Base-by-base conservation (phyloP, 92 coral and sea anemone species). In the Metridium senile region DNA sequence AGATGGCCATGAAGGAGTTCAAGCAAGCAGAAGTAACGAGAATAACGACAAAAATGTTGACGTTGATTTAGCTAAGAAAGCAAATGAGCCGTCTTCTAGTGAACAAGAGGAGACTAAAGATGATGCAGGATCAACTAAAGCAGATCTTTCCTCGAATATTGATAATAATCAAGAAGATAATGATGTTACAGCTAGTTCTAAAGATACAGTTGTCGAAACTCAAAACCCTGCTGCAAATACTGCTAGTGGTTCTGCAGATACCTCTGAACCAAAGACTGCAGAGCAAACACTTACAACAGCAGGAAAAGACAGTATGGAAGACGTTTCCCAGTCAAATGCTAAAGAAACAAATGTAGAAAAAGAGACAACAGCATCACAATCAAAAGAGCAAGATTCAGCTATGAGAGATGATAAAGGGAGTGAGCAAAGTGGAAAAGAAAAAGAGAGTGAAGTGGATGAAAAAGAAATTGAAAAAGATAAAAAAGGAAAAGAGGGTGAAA, bases 191-290 rank as follows among this genome's bases (percentile, higher is more conserved):
- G 67, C 56, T 66, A 53, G 26, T 1, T 51, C 66, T 30, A 49
- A 74, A 46, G 58, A n/a, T 47, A 0, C 68, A 2, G 58, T 22
- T 66, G 56, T 32, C 23, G 66, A 46, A n/a, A 22, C 26, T 7
- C 26, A 33, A 27, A 53, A 26, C 23, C 21, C 68, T 51, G 64
- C 23, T 27, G n/a, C n/a, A n/a, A 71, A 54, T 26, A n/a, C 7
- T 31, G 20, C 26, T 30, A 30, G 49, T 54, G 29, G 51, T 54
- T 18, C 26, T 20, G 62, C 86, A 27, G 59, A 82, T 11, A 64
- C 68, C 19, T 22, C 72, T 54, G 66, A 76, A 39, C 84, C 84
- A 17, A 71, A 80, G 64, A 64, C 76, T 53, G 85, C 72, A 25
- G 45, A 57, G 23, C 58, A 45, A 66, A 18, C 78, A 1, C 26